phyloP scores from a whole-genome alignment of 2,797 vertebrate species.

The Chelon labrosus region DNA sequence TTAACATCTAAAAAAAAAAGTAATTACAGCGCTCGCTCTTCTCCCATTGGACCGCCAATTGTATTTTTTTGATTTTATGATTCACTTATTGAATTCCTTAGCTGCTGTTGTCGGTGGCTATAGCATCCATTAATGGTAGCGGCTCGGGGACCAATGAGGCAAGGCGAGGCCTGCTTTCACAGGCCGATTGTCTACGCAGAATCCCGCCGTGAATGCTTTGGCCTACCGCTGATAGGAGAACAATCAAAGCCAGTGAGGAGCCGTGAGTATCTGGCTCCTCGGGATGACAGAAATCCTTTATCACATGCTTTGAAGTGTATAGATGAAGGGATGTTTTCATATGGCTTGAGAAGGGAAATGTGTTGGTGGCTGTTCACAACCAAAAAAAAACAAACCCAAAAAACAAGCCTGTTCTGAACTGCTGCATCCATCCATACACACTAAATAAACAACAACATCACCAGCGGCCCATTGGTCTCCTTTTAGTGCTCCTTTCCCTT shows the following conservation, averaged over 20 bases:
- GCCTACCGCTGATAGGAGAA: conserved; percentile 85
- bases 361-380: conserved; percentile 53
- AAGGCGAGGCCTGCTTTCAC: conserved; percentile 80
- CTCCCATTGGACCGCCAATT: conserved; percentile 77
- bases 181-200: conserved; percentile 82
- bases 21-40: conserved; percentile 77
- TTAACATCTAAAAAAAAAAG: conserved; percentile 79
- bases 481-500: conserved; percentile 61
- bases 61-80: conserved; percentile 89
- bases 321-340: conserved; percentile 68
- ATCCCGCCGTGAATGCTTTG: conserved; percentile 83
- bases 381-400: conserved; percentile 43
- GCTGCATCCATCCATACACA: conserved; percentile 27
- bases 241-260: conserved; percentile 84
- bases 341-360: conserved; percentile 57
- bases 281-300: conserved; percentile 74
- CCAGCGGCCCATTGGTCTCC: conserved; percentile 52
- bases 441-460: neutral
- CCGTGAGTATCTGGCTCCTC: conserved; percentile 80
- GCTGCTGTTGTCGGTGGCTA: conserved; percentile 84
- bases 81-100: conserved; percentile 89
- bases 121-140: conserved; percentile 85
- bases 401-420: conserved; percentile 33
- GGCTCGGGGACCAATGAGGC: conserved; percentile 83
- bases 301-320: conserved; percentile 75